Conservation (phyloP, 2,797 vertebrate genomes). For the Falco berigora region DNA sequence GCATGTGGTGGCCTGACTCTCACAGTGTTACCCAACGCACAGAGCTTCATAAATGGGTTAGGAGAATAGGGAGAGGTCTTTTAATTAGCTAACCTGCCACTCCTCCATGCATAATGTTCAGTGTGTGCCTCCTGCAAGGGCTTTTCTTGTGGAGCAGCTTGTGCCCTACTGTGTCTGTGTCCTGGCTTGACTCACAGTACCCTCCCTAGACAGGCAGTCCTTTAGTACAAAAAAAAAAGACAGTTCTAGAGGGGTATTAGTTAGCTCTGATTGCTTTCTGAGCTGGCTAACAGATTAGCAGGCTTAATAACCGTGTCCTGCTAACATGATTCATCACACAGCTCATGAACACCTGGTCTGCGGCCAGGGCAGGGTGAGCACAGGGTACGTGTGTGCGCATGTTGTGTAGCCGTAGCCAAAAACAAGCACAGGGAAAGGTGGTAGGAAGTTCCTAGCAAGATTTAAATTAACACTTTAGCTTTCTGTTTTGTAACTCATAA, state of each 20-base stretch:
- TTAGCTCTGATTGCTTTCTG: not conserved
- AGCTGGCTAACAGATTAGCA: not conserved
- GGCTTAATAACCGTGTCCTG: not conserved
- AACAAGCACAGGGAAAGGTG: not conserved
- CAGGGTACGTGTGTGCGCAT: too few relatives aligned
- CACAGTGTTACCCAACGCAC: fast-evolving
- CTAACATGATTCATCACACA: fast-evolving
- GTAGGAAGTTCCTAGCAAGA: not conserved
- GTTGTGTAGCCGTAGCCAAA: not conserved
- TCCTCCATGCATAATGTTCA: not conserved
- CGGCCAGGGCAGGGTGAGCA: not conserved
- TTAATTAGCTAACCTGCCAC: not conserved
- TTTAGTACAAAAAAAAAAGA: not conserved
- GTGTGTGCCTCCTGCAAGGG: not conserved
- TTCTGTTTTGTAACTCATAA: not conserved
- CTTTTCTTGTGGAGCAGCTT: not conserved
- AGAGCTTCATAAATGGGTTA: not conserved
- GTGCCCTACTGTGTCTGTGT: fast-evolving
- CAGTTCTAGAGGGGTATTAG: not conserved
- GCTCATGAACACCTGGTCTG: not conserved
- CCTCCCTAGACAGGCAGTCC: not conserved
- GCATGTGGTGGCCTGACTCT: not conserved
- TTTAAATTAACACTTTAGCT: not conserved
- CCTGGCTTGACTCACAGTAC: not conserved
- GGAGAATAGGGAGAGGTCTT: not conserved